Base-by-base conservation (phyloP, 2,113 vertebrate genomes). In the Hymenochirus boettgeri region DNA sequence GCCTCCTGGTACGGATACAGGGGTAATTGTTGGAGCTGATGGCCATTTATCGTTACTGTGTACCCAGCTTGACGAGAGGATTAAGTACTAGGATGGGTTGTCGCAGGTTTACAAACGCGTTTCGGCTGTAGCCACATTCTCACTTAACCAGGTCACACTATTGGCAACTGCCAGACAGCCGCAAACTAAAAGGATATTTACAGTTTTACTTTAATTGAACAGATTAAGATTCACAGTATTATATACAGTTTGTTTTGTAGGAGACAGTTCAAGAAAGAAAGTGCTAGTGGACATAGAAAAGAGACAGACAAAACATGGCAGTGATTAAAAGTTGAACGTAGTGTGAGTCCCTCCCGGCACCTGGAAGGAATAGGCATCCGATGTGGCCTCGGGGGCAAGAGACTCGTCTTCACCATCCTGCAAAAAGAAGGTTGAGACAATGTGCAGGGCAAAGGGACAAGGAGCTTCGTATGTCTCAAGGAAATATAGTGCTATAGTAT, bases 381-480 rank as follows among this genome's bases (percentile, higher is more conserved):
- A 72, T 57, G 81, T 83, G 42, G 83, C 71, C 54, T 89, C 90
- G 92, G 92, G 90, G n/a, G 80, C 82, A 57, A 92, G 73, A 37
- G 79, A 86, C 48, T 87, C 79, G 50, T 96, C 91, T 69, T 93
- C 91, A 1, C 90, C 89, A 42, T 87, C 89, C 92, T 96, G 66
- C 5, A 39, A 50, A 1, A 11, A 39, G 13, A 1, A 15, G n/a
- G 2, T 21, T 3, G 6, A 42, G 2, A 35, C 33, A 35, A 35
- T 11, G 10, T 35, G 33, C 10, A 12, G 33, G 15, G 33, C 7
- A 9, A 35, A 35, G 33, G 33, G 33, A 13, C 33, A 35, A 11
- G 33, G 29, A n/a, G n/a, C n/a, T n/a, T n/a, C n/a, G n/a, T n/a
- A n/a, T n/a, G n/a, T n/a, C n/a, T n/a, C n/a, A n/a, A n/a, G n/a